phyloP scores from a whole-genome alignment of 2,797 vertebrate species.

The Enteromius fasciolatus region DNA sequence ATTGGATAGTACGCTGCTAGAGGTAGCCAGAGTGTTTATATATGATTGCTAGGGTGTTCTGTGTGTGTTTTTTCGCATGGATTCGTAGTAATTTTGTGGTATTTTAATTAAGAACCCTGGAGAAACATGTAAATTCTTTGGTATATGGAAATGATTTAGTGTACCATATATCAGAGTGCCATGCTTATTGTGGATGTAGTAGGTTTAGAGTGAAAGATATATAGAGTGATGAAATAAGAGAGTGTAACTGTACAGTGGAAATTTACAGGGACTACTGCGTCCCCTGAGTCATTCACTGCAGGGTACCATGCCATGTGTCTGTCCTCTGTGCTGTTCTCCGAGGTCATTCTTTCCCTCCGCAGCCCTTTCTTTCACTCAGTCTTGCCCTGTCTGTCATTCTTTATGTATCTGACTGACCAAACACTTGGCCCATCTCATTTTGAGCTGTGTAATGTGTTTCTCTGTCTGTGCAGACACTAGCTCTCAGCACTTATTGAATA shows the following conservation, averaged over 20 bases:
- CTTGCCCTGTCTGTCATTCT: not conserved
- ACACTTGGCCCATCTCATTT: not conserved
- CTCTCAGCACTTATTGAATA: slow-evolving; percentile 17
- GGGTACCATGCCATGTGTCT: slow-evolving; percentile 12
- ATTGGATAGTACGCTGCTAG: not conserved
- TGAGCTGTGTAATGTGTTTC: not conserved
- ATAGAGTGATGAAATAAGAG: not conserved
- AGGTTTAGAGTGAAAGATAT: not conserved
- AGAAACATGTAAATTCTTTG: not conserved
- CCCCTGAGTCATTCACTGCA: slow-evolving; percentile 25
- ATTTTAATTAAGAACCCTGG: not conserved
- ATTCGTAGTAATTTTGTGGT: not conserved
- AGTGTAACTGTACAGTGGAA: slow-evolving; percentile 9
- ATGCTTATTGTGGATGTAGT: not conserved
- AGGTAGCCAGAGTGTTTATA: not conserved
- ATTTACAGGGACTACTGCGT: slow-evolving; percentile 15
- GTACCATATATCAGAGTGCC: not conserved
- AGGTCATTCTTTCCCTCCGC: slow-evolving; percentile 4
- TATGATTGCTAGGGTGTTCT: no score
- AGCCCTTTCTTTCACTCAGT: slow-evolving; percentile 7
- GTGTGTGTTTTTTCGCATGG: not conserved
- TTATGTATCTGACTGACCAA: not conserved
- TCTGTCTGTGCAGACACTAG: slow-evolving; percentile 43
- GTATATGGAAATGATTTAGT: not conserved
- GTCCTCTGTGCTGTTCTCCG: slow-evolving; percentile 21